Evolutionary conservation across 2,888 invertebrate genomes (phyloP).

Genomic region (Acleris laterana): DNA sequence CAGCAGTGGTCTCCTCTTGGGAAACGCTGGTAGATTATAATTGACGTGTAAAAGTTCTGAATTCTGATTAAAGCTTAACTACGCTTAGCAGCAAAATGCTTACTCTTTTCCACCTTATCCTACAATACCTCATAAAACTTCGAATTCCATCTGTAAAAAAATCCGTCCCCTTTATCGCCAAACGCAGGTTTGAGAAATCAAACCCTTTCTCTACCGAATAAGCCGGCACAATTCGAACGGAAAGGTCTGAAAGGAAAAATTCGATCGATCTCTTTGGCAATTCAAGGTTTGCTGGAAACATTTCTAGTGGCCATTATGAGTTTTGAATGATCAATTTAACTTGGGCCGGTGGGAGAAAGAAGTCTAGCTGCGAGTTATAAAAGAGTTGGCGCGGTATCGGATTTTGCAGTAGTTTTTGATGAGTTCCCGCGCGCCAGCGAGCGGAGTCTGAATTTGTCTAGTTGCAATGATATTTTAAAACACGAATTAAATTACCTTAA

Average conservation of each 20-base stretch:
- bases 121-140: too few species aligned
- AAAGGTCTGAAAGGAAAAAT: constrained; percentile 42
- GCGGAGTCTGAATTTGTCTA: neutral
- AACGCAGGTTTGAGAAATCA: constrained; percentile 19
- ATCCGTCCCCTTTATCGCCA: constrained; percentile 1
- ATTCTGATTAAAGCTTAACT: too few species aligned
- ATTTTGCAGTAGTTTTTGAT: constrained; percentile 1
- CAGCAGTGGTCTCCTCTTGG: too few species aligned
- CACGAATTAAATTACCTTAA: too few species aligned
- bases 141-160: neutral
- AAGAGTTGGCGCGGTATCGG: constrained; percentile 12
- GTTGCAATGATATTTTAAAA: neutral
- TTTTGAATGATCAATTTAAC: constrained; percentile 71
- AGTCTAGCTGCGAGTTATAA: constrained; percentile 15
- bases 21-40: too few species aligned
- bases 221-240: constrained; percentile 26
- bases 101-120: too few species aligned
- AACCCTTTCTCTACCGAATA: constrained; percentile 28
- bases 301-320: constrained; percentile 60
- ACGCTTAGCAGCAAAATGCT: too few species aligned
- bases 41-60: too few species aligned
- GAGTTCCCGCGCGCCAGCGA: neutral
- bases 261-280: constrained; percentile 41
- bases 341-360: constrained; percentile 46
- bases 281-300: constrained; percentile 48